A percentile compares a stretch with the other conserved stretches of the same genome.
These are phyloP conservation scores for Pseudomyrmex concolor DNA, from an alignment of 1,140 invertebrate species.

Conservation along the genomic window DNA sequence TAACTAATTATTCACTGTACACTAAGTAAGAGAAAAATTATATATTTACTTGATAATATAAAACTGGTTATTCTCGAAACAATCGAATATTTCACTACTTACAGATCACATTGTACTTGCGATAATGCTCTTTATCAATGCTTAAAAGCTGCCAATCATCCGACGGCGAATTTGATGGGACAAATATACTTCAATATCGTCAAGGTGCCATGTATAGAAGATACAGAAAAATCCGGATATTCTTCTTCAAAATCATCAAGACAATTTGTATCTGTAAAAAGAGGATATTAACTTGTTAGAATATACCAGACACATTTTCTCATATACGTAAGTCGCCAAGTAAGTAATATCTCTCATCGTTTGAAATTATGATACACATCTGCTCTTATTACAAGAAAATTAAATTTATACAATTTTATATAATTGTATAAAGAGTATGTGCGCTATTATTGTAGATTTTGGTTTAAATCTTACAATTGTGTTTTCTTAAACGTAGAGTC, in stretches of 20 bases:
- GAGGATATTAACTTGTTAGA: slow-evolving; percentile 63
- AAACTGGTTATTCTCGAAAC: background rate
- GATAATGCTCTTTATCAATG: slow-evolving; percentile 93
- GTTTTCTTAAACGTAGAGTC: slow-evolving; percentile 1
- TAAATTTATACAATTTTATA: background rate
- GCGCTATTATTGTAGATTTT: no score
- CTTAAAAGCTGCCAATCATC: slow-evolving; percentile 89
- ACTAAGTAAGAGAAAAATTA: slow-evolving; percentile 88
- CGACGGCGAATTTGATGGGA: slow-evolving; percentile 91
- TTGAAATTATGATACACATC: background rate
- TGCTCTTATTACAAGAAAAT: background rate
- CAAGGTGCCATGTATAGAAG: slow-evolving; percentile 91
- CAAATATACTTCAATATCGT: slow-evolving; percentile 95
- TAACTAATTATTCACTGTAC: slow-evolving; percentile 93
- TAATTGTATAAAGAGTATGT: no score
- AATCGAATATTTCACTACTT: slow-evolving; percentile 18
- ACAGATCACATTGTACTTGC: slow-evolving; percentile 93
- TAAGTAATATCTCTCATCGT: background rate
- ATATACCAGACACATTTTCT: no score
- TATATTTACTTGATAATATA: background rate
- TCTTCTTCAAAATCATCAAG: slow-evolving; percentile 35
- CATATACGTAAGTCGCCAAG: background rate
- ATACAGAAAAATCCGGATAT: slow-evolving; percentile 77
- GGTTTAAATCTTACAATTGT: no score
- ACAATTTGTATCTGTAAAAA: slow-evolving; percentile 72